Evolutionary conservation across 2,797 vertebrate species (phyloP), one percentile per base, ranked within the genome.

Genomic region (Pogonophryne albipinna): DNA sequence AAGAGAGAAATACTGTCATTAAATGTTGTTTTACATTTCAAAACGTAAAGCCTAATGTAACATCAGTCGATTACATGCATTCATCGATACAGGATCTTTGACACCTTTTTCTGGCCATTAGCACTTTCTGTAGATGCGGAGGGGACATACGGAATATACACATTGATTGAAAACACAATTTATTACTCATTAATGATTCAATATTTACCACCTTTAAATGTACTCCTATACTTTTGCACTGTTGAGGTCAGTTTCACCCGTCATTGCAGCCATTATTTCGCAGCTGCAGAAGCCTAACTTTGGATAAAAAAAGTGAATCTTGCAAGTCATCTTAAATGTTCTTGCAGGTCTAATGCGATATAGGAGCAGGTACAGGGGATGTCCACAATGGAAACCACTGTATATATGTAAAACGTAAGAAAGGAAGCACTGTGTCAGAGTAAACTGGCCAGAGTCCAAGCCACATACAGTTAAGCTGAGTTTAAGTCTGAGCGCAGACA

Each of bases 341-440:
- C 19, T 51, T 27, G 38, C 45, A 62, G 34, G 51, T 60, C 52
- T 64, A 16, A 66, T 34, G 58, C 0, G 13, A 72, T 63, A 16
- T 0, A 51, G 34, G 45, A 68, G 64, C 58, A 19, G 65, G 62
- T 68, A 53, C 41, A 66, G 27, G 4, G 4, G 7, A 56, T 2
- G 51, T 38, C 38, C 64, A 83, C 85, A 89, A 56, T 64, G 72
- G 55, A 38, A 0, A 2, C 57, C 41, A 69, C 74, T 88, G 72
- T 85, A 79, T 71, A 55, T 27, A 75, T 27, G 20, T 47, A 10
- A 46, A 56, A 57, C 38, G 45, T 53, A 59, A 83, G 63, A 87
- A 84, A 84, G 87, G 70, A 58, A 75, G 76, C 75, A 6, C 67
- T 89, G 84, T 90, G 61, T 56, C 42, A 13, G 44, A 76, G 70